These are phyloP conservation scores for Caenorhabditis auriculariae DNA, from an alignment of 2,888 invertebrate genomes.

Conservation along the genomic window DNA sequence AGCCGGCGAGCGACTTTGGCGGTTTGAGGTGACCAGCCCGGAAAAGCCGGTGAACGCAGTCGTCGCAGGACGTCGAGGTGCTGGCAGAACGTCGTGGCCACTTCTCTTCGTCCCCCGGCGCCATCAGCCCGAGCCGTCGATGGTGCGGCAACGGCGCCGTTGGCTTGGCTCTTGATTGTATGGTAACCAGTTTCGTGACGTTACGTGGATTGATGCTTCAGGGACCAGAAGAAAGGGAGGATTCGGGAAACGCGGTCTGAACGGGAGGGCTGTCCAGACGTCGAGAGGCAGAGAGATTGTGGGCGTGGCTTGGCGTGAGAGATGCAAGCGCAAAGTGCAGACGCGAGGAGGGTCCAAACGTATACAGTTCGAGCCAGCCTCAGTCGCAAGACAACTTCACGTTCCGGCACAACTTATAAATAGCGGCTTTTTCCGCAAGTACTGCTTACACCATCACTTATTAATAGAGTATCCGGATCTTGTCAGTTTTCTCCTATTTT, in stretches of 20 bases:
- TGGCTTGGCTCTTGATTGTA: too few relatives aligned
- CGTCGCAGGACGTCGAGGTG: background rate
- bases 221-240: background rate
- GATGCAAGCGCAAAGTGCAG: too few relatives aligned
- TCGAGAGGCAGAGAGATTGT: background rate
- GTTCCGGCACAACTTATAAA: too few relatives aligned
- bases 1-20: conserved; percentile 6
- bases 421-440: too few relatives aligned
- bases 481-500: too few relatives aligned
- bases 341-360: too few relatives aligned
- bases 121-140: background rate
- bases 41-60: conserved; percentile 11
- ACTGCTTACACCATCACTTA: too few relatives aligned
- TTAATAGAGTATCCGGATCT: too few relatives aligned
- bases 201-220: background rate
- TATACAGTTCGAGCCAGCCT: too few relatives aligned
- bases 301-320: background rate
- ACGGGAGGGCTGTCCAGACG: background rate
- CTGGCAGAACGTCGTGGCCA: conserved; percentile 7
- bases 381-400: too few relatives aligned
- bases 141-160: too few relatives aligned
- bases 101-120: background rate
- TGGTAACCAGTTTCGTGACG: background rate
- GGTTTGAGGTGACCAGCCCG: conserved; percentile 17
- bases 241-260: too few relatives aligned